Conservation (phyloP, 2,888 invertebrate genomes). For the Eremobia ochroleuca region DNA sequence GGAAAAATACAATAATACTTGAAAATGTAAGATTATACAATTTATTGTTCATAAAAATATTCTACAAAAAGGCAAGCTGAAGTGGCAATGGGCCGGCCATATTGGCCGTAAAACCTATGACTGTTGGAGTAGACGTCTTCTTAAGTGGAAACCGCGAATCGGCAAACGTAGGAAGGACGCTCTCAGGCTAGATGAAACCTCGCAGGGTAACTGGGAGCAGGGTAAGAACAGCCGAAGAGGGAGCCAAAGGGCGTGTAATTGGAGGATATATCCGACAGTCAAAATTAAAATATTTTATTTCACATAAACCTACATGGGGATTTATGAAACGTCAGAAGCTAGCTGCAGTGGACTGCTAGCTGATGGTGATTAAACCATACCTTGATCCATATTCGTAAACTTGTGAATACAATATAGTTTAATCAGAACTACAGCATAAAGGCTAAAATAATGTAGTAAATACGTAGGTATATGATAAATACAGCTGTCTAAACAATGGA, state of each 20-base stretch:
- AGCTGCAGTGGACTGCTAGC: too few relatives aligned
- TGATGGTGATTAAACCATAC: background rate
- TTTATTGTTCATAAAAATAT: constrained; percentile 9
- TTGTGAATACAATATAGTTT: background rate
- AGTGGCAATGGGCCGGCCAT: background rate
- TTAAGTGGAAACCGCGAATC: background rate
- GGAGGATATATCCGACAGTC: background rate
- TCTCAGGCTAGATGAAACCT: background rate
- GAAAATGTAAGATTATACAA: background rate
- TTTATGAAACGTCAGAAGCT: background rate
- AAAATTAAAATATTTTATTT: background rate
- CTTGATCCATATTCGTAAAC: background rate
- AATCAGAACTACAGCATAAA: constrained; percentile 6
- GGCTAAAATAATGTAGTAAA: constrained; percentile 25
- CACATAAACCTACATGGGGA: background rate
- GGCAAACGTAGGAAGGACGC: background rate
- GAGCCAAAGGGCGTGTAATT: background rate
- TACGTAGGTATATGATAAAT: constrained; percentile 52
- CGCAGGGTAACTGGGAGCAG: background rate
- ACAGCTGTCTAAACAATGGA: constrained; percentile 69
- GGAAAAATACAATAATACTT: too few relatives aligned
- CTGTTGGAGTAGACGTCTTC: background rate
- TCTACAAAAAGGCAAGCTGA: background rate
- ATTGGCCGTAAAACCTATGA: background rate
- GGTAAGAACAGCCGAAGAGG: too few relatives aligned